Conservation (phyloP, 2,888 invertebrate species). For the Chaitophorus viminalis region DNA sequence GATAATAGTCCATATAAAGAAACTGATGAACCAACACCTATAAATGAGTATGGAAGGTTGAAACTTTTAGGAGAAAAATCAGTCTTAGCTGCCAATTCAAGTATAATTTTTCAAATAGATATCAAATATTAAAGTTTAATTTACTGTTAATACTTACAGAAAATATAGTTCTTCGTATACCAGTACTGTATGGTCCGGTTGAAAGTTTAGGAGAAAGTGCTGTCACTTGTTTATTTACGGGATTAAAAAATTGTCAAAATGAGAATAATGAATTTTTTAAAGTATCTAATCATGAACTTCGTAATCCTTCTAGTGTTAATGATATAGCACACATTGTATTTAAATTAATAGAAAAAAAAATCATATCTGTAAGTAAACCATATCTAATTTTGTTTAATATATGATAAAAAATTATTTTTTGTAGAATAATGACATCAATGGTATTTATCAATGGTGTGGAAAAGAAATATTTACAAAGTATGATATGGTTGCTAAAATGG, state of each 20-base stretch:
- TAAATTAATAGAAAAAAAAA: slow-evolving; percentile 66
- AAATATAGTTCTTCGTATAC: slow-evolving; percentile 69
- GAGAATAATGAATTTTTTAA: slow-evolving; percentile 58
- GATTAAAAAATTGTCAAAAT: slow-evolving; percentile 65
- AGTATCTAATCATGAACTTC: slow-evolving; percentile 68
- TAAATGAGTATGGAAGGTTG: slow-evolving; percentile 70
- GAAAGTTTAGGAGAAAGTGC: slow-evolving; percentile 68
- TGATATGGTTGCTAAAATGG: slow-evolving; percentile 69
- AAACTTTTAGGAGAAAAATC: slow-evolving; percentile 69
- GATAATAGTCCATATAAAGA: slow-evolving; percentile 68
- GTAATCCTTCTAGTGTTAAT: slow-evolving; percentile 68
- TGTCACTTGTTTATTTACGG: slow-evolving; percentile 64
- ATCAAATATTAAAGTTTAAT: neutral
- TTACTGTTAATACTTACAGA: slow-evolving; percentile 65
- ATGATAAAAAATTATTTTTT: slow-evolving; percentile 11
- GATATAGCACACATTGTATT: slow-evolving; percentile 68
- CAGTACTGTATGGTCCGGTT: slow-evolving; percentile 70
- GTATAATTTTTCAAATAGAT: neutral
- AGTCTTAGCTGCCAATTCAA: slow-evolving; percentile 17
- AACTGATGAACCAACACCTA: slow-evolving; percentile 68
- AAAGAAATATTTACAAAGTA: slow-evolving; percentile 70
- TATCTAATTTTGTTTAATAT: neutral
- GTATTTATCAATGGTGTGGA: slow-evolving; percentile 70
- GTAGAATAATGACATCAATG: slow-evolving; percentile 65
- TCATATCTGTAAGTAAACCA: slow-evolving; percentile 53